phyloP scores from a whole-genome alignment of 2,888 invertebrate species.

The Bruchidius siliquastri region DNA sequence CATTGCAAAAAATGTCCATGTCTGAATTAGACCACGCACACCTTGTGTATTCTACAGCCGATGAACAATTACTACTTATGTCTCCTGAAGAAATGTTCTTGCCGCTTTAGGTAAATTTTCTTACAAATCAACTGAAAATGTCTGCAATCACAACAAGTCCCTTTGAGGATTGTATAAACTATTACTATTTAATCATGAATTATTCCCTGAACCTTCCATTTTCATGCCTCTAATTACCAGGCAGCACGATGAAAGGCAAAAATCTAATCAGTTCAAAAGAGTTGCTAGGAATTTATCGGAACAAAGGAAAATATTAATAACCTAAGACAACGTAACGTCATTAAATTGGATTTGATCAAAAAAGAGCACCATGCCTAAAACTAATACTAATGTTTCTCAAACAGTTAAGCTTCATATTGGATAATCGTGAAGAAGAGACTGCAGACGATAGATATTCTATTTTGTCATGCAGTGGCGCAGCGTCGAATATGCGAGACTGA shows the following conservation, averaged over 20 bases:
- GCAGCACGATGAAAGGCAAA: background rate
- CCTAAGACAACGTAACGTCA: background rate
- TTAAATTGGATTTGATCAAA: background rate
- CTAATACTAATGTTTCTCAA: background rate
- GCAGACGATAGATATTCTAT: background rate
- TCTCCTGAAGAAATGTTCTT: no score
- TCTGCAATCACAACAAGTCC: no score
- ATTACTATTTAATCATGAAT: background rate
- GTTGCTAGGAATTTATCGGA: background rate
- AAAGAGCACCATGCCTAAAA: slow-evolving; percentile 1
- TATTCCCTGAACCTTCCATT: background rate
- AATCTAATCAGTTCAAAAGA: background rate
- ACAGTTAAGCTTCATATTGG: background rate
- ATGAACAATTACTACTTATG: no score
- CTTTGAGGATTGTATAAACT: no score
- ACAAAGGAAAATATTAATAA: background rate
- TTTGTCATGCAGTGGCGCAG: background rate
- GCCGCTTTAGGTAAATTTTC: no score
- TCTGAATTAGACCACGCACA: no score
- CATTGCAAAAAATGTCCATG: no score
- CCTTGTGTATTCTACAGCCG: no score
- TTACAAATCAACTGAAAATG: no score
- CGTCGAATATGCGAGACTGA: no score
- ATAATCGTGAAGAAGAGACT: background rate
- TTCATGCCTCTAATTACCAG: background rate